These are phyloP conservation scores for Enteromius treurensis DNA, from an alignment of 2,797 vertebrate species.

Conservation along the genomic window DNA sequence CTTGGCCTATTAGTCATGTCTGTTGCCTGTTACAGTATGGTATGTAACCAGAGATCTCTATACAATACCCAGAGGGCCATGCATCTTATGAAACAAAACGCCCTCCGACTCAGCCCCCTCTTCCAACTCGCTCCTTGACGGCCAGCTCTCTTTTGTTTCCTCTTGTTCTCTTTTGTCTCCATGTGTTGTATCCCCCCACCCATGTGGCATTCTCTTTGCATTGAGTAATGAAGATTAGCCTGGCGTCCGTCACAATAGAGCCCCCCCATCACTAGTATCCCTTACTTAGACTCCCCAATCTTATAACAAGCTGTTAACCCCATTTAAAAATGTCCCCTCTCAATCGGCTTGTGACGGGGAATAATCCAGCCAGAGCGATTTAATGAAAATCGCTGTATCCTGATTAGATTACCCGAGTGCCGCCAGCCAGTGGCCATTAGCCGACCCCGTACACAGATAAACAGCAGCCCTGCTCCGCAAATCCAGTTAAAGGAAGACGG, in stretches of 20 bases:
- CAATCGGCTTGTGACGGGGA: conserved; percentile 75
- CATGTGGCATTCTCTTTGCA: conserved; percentile 66
- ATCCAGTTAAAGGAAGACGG: conserved; percentile 66
- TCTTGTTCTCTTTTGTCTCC: conserved; percentile 70
- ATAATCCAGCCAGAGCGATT: conserved; percentile 77
- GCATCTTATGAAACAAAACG: conserved; percentile 58
- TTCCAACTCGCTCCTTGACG: conserved; percentile 50
- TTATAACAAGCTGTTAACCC: conserved; percentile 81
- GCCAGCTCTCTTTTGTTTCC: conserved; percentile 58
- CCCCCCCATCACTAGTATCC: conserved; percentile 56
- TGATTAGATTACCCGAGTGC: conserved; percentile 76
- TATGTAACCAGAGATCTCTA: conserved; percentile 58
- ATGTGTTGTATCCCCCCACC: conserved; percentile 58
- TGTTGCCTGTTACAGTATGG: conserved; percentile 48
- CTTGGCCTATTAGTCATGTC: conserved; percentile 48
- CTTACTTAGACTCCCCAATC: conserved; percentile 64
- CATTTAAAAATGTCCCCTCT: conserved; percentile 76
- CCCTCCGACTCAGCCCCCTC: conserved; percentile 55
- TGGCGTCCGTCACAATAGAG: conserved; percentile 57
- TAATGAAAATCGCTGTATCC: conserved; percentile 81
- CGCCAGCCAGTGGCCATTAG: conserved; percentile 63
- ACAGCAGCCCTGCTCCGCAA: conserved; percentile 58
- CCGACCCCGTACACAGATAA: conserved; percentile 63
- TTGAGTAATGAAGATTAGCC: conserved; percentile 75
- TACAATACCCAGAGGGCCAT: conserved; percentile 56